Evolutionary conservation across 2,797 vertebrate species (phyloP).

Genomic region (Pteropus rufus): DNA sequence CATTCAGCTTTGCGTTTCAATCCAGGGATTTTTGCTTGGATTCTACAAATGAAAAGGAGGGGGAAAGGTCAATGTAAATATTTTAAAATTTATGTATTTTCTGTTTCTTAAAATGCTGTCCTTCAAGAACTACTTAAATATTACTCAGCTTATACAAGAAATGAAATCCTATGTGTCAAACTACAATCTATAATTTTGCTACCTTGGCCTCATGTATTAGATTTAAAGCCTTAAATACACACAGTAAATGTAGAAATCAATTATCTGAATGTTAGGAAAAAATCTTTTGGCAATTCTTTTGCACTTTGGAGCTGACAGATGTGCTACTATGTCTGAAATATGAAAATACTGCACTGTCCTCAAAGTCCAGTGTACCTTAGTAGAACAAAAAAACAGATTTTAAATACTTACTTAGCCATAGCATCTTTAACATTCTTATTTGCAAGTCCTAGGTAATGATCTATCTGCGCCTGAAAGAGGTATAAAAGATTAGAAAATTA

Average conservation of each 20-base stretch:
- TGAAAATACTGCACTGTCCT: neutral
- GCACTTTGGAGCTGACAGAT: neutral
- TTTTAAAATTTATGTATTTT: neutral
- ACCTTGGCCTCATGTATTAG: neutral
- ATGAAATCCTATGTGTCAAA: neutral
- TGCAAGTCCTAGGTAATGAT: conserved; percentile 91
- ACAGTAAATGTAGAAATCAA: neutral
- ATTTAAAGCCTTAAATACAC: conserved; percentile 12
- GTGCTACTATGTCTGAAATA: neutral
- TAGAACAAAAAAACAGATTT: neutral
- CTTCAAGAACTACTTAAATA: neutral
- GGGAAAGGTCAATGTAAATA: conserved; percentile 25
- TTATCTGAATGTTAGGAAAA: neutral
- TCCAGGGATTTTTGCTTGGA: conserved; percentile 96
- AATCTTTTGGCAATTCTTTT: neutral
- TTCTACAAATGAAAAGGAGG: conserved; percentile 81
- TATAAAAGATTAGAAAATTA: neutral
- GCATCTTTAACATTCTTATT: conserved; percentile 93
- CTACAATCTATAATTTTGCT: neutral
- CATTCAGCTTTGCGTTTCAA: conserved; percentile 95
- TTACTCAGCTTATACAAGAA: neutral
- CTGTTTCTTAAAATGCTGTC: neutral
- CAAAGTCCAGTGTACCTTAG: neutral
- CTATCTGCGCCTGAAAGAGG: conserved; percentile 90
- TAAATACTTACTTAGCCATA: conserved; percentile 91